Conservation (phyloP, 2,113 vertebrate genomes). For the Paratilapia polleni region DNA sequence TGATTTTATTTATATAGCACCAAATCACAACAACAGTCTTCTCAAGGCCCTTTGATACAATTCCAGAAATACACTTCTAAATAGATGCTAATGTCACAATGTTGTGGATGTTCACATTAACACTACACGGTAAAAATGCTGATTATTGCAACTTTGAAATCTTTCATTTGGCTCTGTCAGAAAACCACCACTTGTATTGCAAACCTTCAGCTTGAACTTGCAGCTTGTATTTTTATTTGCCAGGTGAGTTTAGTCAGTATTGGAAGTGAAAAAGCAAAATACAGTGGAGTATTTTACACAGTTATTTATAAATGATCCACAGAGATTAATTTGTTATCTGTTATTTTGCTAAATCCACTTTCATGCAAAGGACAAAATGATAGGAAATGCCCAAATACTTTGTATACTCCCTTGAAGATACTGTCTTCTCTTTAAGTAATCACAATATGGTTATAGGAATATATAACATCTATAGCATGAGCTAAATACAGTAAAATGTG, state of each 20-base stretch:
- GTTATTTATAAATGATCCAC: not conserved
- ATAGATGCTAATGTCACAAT: not conserved
- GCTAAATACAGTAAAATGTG: not conserved
- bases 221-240: not conserved
- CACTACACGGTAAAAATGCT: not conserved
- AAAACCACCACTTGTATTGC: not conserved
- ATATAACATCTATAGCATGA: not conserved
- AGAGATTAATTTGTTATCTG: not conserved
- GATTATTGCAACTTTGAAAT: not conserved
- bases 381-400: not conserved
- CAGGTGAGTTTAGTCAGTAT: not conserved
- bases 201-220: not conserved
- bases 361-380: not conserved
- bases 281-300: not conserved
- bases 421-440: not conserved
- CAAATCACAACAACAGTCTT: not conserved
- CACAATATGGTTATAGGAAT: not conserved
- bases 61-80: not conserved
- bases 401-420: not conserved
- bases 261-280: not conserved
- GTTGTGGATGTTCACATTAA: not conserved
- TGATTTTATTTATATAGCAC: no score
- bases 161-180: no score
- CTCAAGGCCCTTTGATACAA: not conserved
- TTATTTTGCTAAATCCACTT: not conserved